Conservation (phyloP, 2,113 vertebrate species). For the Chunga burmeisteri region DNA sequence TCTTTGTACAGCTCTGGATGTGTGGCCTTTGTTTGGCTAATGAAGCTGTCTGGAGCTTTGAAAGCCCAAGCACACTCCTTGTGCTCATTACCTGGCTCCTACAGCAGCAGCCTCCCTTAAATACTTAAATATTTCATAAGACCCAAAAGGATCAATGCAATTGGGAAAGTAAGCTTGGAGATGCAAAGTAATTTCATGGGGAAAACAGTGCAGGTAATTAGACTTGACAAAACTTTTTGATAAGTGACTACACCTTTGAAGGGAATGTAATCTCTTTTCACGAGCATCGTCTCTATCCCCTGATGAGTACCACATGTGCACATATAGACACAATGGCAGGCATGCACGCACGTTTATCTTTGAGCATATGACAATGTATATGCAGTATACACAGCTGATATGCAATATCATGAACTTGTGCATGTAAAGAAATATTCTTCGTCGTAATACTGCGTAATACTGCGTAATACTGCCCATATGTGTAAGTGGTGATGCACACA, state of each 20-base stretch:
- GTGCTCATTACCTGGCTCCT: background rate
- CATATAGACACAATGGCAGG: background rate
- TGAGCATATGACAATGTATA: background rate
- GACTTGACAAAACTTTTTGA: background rate
- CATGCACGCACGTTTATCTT: background rate
- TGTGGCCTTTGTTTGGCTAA: background rate
- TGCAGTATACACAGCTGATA: background rate
- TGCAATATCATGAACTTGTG: background rate
- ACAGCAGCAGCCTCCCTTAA: background rate
- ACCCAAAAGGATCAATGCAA: background rate
- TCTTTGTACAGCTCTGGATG: background rate
- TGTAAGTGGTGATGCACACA: background rate
- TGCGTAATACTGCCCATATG: accelerated
- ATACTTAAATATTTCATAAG: background rate
- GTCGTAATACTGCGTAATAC: too few species aligned
- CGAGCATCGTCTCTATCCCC: accelerated
- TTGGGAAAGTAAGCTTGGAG: background rate
- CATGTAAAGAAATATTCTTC: background rate
- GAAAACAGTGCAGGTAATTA: background rate
- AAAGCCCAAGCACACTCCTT: background rate
- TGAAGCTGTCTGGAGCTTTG: background rate
- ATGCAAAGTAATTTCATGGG: background rate
- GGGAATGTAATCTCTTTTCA: background rate
- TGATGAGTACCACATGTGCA: background rate
- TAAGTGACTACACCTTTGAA: background rate